phyloP scores from a whole-genome alignment of 2,113 vertebrate species.

The Accipiter cooperii region DNA sequence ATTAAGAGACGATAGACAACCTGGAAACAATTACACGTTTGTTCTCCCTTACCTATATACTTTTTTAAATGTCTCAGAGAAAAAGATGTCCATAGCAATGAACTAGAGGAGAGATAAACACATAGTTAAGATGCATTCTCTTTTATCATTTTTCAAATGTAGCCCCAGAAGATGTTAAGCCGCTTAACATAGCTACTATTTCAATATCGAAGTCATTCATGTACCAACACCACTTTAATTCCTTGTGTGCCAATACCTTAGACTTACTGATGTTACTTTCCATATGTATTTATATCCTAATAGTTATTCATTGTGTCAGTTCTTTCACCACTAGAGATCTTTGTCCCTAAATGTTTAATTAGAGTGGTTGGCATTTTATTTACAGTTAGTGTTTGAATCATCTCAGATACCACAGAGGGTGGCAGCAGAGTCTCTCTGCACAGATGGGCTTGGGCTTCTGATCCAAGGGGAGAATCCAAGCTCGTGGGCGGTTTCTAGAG shows the following conservation, averaged over 20 bases:
- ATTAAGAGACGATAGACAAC: background rate
- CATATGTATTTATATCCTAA: background rate
- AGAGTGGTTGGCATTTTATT: background rate
- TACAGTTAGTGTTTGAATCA: background rate
- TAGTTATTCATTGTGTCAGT: background rate
- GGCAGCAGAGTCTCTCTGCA: conserved; percentile 18
- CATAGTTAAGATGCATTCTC: background rate
- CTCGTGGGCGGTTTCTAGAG: background rate
- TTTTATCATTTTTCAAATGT: background rate
- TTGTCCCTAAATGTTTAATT: background rate
- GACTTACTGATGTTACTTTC: background rate
- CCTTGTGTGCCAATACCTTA: background rate
- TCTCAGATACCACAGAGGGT: background rate
- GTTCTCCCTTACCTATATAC: background rate
- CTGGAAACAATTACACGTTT: background rate
- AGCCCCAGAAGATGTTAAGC: background rate
- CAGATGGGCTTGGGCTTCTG: background rate
- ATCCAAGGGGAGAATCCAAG: background rate
- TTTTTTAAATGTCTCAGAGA: background rate
- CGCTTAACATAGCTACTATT: background rate
- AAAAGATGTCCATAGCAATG: background rate
- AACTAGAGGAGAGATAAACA: background rate
- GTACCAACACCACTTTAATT: background rate
- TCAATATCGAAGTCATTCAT: background rate
- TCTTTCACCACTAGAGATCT: background rate